phyloP scores from a whole-genome alignment of 2,113 vertebrate genomes.

The Myrmecophaga tridactyla region DNA sequence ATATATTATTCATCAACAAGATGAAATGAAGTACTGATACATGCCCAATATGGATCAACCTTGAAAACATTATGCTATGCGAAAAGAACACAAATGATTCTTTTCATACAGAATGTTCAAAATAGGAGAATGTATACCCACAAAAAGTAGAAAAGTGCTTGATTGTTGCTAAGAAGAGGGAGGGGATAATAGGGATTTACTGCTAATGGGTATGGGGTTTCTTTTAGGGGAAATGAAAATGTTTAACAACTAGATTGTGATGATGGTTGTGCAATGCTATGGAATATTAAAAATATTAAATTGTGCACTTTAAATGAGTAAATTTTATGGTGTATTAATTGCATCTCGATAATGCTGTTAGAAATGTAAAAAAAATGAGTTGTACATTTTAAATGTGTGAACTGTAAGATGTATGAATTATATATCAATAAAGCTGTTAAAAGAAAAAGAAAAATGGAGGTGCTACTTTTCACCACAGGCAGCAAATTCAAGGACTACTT shows the following conservation, averaged over 20 bases:
- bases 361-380: background rate
- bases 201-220: background rate
- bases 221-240: background rate
- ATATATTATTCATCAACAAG: background rate
- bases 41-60: background rate
- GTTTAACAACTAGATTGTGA: background rate
- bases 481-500: background rate
- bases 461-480: background rate
- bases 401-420: background rate
- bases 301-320: background rate
- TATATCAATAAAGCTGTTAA: background rate
- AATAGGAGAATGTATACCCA: background rate
- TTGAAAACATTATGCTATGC: background rate
- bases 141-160: background rate
- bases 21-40: background rate
- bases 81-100: background rate
- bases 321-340: background rate
- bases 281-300: background rate
- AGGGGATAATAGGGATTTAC: background rate
- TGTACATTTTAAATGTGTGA: background rate
- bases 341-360: background rate
- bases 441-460: background rate
- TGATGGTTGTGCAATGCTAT: background rate
- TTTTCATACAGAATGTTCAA: background rate
- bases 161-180: background rate